Evolutionary conservation across 1,140 invertebrate species (phyloP).

Genomic region (Maniola jurtina): DNA sequence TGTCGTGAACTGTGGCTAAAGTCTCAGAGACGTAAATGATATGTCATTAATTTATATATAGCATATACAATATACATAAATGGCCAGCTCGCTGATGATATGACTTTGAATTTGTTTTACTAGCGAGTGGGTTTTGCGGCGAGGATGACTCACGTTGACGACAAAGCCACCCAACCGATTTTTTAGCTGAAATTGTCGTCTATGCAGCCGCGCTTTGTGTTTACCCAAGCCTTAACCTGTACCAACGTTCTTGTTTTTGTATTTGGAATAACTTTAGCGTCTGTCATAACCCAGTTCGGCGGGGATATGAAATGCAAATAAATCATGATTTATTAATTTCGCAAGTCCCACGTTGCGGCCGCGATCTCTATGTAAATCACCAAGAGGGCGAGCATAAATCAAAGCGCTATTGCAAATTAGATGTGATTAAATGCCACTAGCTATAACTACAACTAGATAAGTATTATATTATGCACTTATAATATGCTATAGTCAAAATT

Average conservation of each 20-base stretch:
- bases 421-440: slow-evolving; percentile 4
- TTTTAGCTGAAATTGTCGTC: no score
- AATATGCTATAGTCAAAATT: no score
- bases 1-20: no score
- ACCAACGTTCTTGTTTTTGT: slow-evolving; percentile 12
- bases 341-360: slow-evolving; percentile 11
- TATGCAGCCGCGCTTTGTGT: neutral
- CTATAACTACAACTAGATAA: neutral
- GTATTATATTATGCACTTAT: no score
- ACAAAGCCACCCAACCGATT: no score
- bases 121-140: no score
- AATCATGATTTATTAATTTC: slow-evolving; percentile 28
- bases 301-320: slow-evolving; percentile 21
- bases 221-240: slow-evolving; percentile 2
- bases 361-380: slow-evolving; percentile 21
- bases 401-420: slow-evolving; percentile 19
- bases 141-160: no score
- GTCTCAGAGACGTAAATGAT: no score
- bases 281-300: slow-evolving; percentile 24
- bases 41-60: no score
- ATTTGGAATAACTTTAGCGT: slow-evolving; percentile 17
- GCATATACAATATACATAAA: no score
- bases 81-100: no score
- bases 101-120: no score
- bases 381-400: slow-evolving; percentile 23